Evolutionary conservation across 64 coral and sea anemone genomes (phyloP).

Genomic region (Orbicella faveolata): DNA sequence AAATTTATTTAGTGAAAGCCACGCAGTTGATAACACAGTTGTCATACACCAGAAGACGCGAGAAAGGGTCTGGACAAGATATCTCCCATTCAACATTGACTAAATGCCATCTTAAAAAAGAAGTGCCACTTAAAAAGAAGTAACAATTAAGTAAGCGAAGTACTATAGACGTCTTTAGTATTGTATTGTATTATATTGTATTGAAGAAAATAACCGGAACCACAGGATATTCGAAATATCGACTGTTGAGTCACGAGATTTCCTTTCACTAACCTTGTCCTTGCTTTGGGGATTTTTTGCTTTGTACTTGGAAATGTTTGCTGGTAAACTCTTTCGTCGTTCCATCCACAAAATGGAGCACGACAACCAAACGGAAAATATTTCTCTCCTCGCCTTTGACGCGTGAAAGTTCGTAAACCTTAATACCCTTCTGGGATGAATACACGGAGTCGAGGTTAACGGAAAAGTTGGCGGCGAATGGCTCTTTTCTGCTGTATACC

Average conservation of each 20-base stretch:
- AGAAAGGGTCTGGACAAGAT: background rate
- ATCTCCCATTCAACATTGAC: too few species aligned
- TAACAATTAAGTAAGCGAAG: too few species aligned
- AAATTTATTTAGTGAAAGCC: background rate
- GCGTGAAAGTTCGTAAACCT: conserved; percentile 88
- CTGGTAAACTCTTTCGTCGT: conserved; percentile 71
- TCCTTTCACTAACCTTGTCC: background rate
- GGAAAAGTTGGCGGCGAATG: conserved; percentile 50
- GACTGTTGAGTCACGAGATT: background rate
- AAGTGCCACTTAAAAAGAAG: too few species aligned
- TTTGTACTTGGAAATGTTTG: conserved; percentile 77
- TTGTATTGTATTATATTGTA: too few species aligned
- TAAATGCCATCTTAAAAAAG: too few species aligned
- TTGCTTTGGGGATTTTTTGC: conserved; percentile 35
- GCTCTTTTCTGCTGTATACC: conserved; percentile 58
- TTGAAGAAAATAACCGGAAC: background rate
- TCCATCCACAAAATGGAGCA: conserved; percentile 74
- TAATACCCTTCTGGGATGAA: conserved; percentile 53
- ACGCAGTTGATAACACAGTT: background rate
- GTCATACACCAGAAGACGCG: background rate
- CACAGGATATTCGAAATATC: background rate
- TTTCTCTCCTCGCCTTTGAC: conserved; percentile 92
- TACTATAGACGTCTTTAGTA: background rate
- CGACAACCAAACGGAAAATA: conserved; percentile 73
- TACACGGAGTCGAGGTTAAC: conserved; percentile 92